Conservation (phyloP, 2,888 invertebrate genomes). For the Arge pagana region DNA sequence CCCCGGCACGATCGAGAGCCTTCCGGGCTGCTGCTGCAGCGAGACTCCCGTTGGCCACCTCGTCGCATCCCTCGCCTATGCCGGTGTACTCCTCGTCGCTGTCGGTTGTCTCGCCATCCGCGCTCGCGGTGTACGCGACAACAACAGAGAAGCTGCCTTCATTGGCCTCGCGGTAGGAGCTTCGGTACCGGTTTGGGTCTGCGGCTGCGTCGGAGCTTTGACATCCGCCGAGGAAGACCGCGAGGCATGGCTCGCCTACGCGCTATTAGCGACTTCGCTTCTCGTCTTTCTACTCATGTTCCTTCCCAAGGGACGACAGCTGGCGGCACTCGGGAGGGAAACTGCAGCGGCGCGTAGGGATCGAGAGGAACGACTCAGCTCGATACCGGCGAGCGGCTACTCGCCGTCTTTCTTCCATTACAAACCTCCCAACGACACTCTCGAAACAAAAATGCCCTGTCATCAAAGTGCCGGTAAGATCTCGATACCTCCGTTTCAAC, state of each 20-base stretch:
- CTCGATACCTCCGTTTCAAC: slow-evolving; percentile 7
- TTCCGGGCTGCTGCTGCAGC: slow-evolving; percentile 40
- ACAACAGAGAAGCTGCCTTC: slow-evolving; percentile 91
- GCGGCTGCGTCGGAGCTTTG: slow-evolving; percentile 68
- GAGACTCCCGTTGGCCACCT: slow-evolving; percentile 53
- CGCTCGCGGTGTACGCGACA: slow-evolving; percentile 87
- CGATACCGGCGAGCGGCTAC: slow-evolving; percentile 80
- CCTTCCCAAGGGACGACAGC: slow-evolving; percentile 87
- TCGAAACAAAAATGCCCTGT: slow-evolving; percentile 64
- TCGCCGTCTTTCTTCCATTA: slow-evolving; percentile 93
- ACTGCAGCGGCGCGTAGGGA: slow-evolving; percentile 53
- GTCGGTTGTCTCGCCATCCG: slow-evolving; percentile 84
- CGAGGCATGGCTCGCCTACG: slow-evolving; percentile 89
- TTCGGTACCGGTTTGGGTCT: slow-evolving; percentile 85
- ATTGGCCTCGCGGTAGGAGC: slow-evolving; percentile 88
- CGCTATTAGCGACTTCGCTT: slow-evolving; percentile 81
- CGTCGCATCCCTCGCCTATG: slow-evolving; percentile 62
- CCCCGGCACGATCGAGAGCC: too few relatives aligned
- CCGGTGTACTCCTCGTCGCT: slow-evolving; percentile 81
- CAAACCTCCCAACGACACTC: slow-evolving; percentile 82
- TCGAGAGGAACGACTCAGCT: slow-evolving; percentile 81
- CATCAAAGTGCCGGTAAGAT: slow-evolving; percentile 52
- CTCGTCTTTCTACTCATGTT: slow-evolving; percentile 93
- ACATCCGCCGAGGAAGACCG: slow-evolving; percentile 72
- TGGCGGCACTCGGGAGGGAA: slow-evolving; percentile 91